Evolutionary conservation across 2,797 vertebrate species (phyloP).

Genomic region (Etheostoma nigrum): DNA sequence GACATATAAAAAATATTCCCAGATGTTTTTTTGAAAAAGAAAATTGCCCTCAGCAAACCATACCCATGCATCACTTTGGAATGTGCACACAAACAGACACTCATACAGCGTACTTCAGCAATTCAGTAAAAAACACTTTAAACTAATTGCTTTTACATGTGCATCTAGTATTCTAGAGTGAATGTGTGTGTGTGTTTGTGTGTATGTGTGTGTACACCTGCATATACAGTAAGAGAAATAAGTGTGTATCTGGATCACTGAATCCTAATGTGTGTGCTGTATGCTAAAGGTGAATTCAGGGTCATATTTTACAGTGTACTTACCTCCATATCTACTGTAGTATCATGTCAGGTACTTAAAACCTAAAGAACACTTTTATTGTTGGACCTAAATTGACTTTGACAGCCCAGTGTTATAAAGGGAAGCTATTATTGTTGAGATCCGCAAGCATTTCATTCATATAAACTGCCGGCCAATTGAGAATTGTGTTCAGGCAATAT

Average conservation of each 20-base stretch:
- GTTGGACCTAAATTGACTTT: constrained; percentile 71
- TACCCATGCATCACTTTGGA: background rate
- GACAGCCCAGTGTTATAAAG: constrained; percentile 60
- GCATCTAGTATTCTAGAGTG: constrained; percentile 5
- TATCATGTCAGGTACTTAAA: constrained; percentile 73
- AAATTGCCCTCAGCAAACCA: constrained; percentile 9
- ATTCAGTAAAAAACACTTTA: constrained; percentile 48
- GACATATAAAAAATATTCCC: background rate
- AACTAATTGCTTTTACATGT: background rate
- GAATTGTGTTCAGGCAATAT: constrained; percentile 44
- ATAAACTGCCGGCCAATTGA: constrained; percentile 41
- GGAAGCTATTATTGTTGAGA: constrained; percentile 59
- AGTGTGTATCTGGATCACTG: constrained; percentile 29
- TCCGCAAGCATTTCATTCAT: constrained; percentile 44
- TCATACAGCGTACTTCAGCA: background rate
- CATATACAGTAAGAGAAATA: background rate
- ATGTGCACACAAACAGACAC: background rate
- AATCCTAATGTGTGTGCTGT: constrained; percentile 2
- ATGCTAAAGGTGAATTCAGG: constrained; percentile 28
- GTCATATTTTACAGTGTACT: constrained; percentile 69
- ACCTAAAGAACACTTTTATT: constrained; percentile 63
- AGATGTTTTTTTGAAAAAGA: background rate
- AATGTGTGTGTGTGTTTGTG: background rate
- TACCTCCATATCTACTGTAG: constrained; percentile 60
- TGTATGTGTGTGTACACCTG: background rate